Conservation (phyloP, 2,888 invertebrate species). For the Galerucella calmariensis region DNA sequence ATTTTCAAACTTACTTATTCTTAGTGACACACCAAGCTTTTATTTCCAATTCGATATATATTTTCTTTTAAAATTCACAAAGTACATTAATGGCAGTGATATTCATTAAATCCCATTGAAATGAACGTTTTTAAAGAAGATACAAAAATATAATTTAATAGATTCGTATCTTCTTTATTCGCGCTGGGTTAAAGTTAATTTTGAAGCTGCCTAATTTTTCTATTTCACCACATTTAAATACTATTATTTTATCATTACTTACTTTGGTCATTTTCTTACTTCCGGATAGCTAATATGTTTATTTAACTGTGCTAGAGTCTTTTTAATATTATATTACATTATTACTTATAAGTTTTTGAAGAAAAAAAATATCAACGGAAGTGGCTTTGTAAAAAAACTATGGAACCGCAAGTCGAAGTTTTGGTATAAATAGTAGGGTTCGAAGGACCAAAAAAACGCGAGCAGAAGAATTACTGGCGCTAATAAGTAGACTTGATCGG, state of each 20-base stretch:
- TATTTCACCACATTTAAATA: constrained; percentile 9
- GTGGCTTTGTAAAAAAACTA: neutral
- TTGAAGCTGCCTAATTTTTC: neutral
- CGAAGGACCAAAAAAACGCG: no score
- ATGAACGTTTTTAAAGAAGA: neutral
- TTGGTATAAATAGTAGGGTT: no score
- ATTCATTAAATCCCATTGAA: constrained; percentile 1
- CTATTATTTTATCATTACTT: constrained; percentile 1
- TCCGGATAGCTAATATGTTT: constrained; percentile 2
- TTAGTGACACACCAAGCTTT: neutral
- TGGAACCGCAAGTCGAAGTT: no score
- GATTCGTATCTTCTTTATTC: neutral
- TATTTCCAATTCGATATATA: neutral
- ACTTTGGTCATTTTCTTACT: constrained; percentile 16
- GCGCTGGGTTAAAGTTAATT: neutral
- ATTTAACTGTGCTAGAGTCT: neutral
- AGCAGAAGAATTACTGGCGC: no score
- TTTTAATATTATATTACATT: neutral
- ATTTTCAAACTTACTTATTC: neutral
- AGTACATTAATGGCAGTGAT: constrained; percentile 13
- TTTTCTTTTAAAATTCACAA: neutral
- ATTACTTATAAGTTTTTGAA: neutral
- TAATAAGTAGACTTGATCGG: no score
- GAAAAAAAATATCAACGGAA: neutral
- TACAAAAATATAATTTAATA: neutral